Base-by-base conservation (phyloP, 2,888 invertebrate species). In the Trichopria drosophilae region DNA sequence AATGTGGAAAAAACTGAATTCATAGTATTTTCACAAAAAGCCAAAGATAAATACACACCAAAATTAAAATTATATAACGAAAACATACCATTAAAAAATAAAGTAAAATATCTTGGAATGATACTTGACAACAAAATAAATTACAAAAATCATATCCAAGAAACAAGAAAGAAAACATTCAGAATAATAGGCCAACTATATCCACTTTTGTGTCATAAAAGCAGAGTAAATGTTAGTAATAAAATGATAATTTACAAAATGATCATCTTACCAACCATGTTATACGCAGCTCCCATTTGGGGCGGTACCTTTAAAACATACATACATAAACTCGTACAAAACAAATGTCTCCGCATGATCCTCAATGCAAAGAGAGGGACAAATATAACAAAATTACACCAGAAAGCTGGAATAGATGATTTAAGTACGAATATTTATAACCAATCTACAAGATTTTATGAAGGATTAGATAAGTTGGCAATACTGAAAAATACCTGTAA, bases 271-370 rank as follows among this genome's bases (percentile, higher is more conserved):
- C 63, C 64, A 10, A 39, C 55, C 3, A 22, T 64, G 1, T 51
- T 59, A 4, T 63, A 66, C 18, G 62, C 61, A 0, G 60, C 60
- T 6, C 64, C 65, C 18, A 51, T 58, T 2, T 58, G 53, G 57
- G 45, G 51, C n/a, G 51, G 51, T 12, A 34, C 15, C 10, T 34
- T 48, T 1, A 41, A 40, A 29, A 31, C 22, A 10, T 6, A 23
- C 3, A 26, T 47, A 3, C 10, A 23, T 6, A 42, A n/a, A 22
- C 39, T 53, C 1, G 37, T 49, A 2, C 55, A 55, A 55, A 55
- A 55, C 24, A 48, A 20, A 41, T 55, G 51, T 46, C 36, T 55
- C 1, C 15, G 55, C 20, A 44, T 55, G 44, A n/a, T n/a, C n/a
- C n/a, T n/a, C n/a, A n/a, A n/a, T n/a, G n/a, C n/a, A n/a, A n/a